Conservation (phyloP, 2,888 invertebrate species). For the Alsophila aescularia region DNA sequence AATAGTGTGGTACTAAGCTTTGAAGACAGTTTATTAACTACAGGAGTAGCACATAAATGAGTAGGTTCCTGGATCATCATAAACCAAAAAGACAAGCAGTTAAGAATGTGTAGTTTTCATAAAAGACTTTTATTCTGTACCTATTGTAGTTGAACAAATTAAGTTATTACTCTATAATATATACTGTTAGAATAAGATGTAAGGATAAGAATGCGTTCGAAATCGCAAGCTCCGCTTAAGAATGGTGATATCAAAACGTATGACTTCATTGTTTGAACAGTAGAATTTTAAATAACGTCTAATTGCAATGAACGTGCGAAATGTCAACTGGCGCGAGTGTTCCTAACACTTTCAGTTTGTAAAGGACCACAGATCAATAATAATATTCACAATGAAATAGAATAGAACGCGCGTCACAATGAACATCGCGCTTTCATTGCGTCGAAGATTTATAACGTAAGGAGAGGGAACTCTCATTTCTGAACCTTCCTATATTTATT, state of each 20-base stretch:
- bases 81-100: too few species aligned
- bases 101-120: too few species aligned
- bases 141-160: neutral
- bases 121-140: neutral
- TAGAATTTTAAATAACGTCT: neutral
- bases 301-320: neutral
- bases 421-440: neutral
- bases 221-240: slow-evolving; percentile 4
- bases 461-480: neutral
- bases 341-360: neutral
- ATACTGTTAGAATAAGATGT: neutral
- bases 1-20: too few species aligned
- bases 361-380: neutral
- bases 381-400: neutral
- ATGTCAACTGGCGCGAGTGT: neutral
- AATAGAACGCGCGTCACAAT: neutral
- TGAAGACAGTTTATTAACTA: too few species aligned
- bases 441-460: neutral
- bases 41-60: too few species aligned
- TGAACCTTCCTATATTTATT: neutral
- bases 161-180: neutral
- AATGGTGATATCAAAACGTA: neutral
- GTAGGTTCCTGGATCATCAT: too few species aligned
- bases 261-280: neutral
- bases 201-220: neutral